Conservation (phyloP, 2,888 invertebrate species). For the Stenchaetothrips biformis region DNA sequence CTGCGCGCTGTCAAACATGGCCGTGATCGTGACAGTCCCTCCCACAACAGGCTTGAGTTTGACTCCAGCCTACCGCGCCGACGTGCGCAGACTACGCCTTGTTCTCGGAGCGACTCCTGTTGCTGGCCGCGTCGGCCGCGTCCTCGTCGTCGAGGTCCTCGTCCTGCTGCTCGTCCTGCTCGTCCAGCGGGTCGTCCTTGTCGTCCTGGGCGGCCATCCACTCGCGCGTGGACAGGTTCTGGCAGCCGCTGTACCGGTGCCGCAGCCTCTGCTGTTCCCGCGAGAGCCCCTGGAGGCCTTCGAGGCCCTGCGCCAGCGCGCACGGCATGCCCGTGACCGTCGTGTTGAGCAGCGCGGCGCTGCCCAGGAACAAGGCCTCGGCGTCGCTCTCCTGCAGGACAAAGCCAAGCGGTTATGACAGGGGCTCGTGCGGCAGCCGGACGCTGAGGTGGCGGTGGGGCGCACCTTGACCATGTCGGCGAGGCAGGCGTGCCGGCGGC, state of each 20-base stretch:
- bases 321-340: conserved; percentile 51
- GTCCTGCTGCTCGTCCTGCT: not conserved
- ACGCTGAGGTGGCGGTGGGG: not conserved
- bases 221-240: conserved; percentile 47
- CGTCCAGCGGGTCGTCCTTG: not conserved
- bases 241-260: conserved; percentile 48
- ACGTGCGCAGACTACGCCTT: not conserved
- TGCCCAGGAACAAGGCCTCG: not conserved
- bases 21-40: no score
- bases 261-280: conserved; percentile 40
- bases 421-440: not conserved
- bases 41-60: no score
- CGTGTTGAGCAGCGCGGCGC: conserved; percentile 38
- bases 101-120: conserved; percentile 14
- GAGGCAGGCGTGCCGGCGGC: conserved; percentile 9
- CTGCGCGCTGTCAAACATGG: no score
- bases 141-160: not conserved
- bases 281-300: not conserved
- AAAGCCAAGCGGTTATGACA: not conserved
- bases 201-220: conserved; percentile 17
- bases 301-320: conserved; percentile 42
- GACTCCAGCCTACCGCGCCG: no score
- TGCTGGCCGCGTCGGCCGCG: not conserved
- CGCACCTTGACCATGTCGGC: not conserved
- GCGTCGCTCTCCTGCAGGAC: not conserved